Conservation (phyloP, 2,888 invertebrate genomes). For the Philaethria dido region DNA sequence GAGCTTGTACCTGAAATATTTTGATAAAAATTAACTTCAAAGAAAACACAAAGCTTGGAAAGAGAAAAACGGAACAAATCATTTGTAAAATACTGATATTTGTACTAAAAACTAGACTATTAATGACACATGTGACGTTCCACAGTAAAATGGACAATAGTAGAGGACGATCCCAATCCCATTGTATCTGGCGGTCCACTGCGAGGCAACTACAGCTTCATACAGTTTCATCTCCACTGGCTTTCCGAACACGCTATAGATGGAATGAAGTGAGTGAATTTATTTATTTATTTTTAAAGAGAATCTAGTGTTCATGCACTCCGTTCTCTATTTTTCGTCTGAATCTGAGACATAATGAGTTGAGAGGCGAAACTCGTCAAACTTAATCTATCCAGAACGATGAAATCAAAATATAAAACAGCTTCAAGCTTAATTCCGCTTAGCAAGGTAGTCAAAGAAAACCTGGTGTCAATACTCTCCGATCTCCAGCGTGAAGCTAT, state of each 20-base stretch:
- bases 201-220: constrained; percentile 84
- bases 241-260: constrained; percentile 92
- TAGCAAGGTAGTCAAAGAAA: too few relatives aligned
- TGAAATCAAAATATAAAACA: too few relatives aligned
- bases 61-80: not conserved
- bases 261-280: constrained; percentile 75
- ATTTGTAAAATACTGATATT: not conserved
- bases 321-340: too few relatives aligned
- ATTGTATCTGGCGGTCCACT: constrained; percentile 85
- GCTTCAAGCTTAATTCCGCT: too few relatives aligned
- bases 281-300: not conserved
- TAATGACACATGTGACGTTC: not conserved
- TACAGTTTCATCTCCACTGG: constrained; percentile 94
- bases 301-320: not conserved
- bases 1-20: too few relatives aligned
- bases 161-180: constrained; percentile 53
- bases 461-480: too few relatives aligned
- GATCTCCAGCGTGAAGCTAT: too few relatives aligned
- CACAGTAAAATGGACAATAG: constrained; percentile 64
- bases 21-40: too few relatives aligned
- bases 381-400: too few relatives aligned
- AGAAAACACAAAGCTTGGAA: too few relatives aligned
- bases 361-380: too few relatives aligned
- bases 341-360: too few relatives aligned
- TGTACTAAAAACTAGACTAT: not conserved